phyloP scores from a whole-genome alignment of 1,140 invertebrate species.

The Trichoplusia ni region DNA sequence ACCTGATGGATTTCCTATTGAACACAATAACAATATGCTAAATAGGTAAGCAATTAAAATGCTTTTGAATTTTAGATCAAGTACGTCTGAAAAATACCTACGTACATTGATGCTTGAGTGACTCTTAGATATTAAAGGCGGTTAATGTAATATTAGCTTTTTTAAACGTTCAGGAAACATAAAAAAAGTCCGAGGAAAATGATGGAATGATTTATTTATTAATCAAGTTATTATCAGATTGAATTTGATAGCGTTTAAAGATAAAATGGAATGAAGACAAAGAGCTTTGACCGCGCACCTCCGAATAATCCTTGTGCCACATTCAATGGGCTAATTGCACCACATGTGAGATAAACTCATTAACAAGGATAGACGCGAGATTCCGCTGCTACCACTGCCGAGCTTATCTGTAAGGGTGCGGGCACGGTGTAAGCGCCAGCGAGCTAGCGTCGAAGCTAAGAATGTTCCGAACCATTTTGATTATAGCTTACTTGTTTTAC shows the following conservation, averaged over 20 bases:
- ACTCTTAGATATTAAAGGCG: too few species aligned
- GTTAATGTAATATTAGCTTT: too few species aligned
- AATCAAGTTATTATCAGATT: too few species aligned
- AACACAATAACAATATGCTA: too few species aligned
- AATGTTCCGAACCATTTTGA: too few species aligned
- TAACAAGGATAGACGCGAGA: conserved; percentile 78
- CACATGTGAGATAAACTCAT: conserved; percentile 79
- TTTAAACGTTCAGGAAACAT: too few species aligned
- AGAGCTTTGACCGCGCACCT: conserved; percentile 59
- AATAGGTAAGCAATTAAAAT: not conserved
- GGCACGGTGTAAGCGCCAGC: conserved; percentile 29
- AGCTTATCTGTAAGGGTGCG: conserved; percentile 59
- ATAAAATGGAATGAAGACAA: conserved; percentile 44
- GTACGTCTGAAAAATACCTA: too few species aligned
- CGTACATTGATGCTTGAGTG: too few species aligned
- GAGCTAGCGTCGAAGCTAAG: too few species aligned
- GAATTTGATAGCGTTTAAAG: conserved; percentile 2
- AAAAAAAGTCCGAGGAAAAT: not conserved
- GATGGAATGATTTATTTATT: not conserved
- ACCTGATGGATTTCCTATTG: too few species aligned
- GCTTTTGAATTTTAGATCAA: too few species aligned
- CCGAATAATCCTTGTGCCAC: conserved; percentile 70
- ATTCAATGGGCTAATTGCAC: conserved; percentile 75
- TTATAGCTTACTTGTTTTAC: too few species aligned
- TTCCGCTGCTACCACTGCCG: conserved; percentile 65